Evolutionary conservation across 2,797 vertebrate species (phyloP).

Genomic region (Tapera naevia): DNA sequence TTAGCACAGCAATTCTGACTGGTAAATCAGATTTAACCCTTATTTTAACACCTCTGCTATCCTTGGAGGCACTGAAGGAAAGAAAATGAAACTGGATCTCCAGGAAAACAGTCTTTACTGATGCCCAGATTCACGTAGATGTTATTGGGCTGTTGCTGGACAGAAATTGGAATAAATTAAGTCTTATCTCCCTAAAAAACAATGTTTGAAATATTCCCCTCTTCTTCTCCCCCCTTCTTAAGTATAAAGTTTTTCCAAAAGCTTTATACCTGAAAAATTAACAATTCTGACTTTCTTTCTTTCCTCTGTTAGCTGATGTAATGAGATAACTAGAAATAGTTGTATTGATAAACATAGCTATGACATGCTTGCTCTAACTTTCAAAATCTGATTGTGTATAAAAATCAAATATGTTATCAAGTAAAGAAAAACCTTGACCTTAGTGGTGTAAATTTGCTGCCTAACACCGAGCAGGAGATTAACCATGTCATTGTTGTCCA

Average conservation of each 20-base stretch:
- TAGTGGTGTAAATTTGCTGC: background rate
- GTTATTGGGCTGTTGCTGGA: background rate
- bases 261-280: background rate
- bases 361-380: background rate
- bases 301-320: background rate
- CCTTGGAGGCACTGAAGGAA: background rate
- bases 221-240: background rate
- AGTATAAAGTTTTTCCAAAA: background rate
- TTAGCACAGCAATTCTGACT: background rate
- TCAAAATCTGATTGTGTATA: background rate
- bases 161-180: background rate
- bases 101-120: background rate
- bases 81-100: background rate
- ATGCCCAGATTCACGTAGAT: background rate
- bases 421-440: background rate
- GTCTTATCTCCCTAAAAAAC: background rate
- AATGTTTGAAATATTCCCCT: background rate
- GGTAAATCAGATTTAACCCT: background rate
- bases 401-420: background rate
- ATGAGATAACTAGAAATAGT: background rate
- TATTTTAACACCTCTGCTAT: background rate
- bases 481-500: background rate
- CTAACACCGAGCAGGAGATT: background rate
- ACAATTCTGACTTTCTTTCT: background rate
- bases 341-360: background rate